These are phyloP conservation scores for Camponotus fellah DNA, from an alignment of 2,888 invertebrate species.

Conservation along the genomic window DNA sequence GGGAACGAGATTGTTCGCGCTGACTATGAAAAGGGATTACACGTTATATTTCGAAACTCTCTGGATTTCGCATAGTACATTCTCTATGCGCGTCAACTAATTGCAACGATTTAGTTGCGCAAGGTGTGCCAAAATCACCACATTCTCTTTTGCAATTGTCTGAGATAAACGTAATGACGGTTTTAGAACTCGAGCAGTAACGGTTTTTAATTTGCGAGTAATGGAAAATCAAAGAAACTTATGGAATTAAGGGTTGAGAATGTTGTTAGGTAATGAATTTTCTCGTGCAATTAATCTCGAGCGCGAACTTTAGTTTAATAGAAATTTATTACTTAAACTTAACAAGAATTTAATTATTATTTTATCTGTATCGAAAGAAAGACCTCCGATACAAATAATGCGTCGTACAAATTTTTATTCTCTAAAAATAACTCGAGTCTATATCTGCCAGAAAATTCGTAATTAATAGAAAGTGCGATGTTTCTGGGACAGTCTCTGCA, in stretches of 20 bases:
- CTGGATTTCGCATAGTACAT: conserved; percentile 68
- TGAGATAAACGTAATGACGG: not conserved
- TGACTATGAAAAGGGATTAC: conserved; percentile 64
- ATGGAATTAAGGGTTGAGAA: not conserved
- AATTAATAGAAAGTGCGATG: conserved; percentile 12
- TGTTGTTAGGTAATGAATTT: conserved; percentile 23
- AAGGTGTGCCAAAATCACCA: conserved; percentile 44
- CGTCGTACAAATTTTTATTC: conserved; percentile 27
- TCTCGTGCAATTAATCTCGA: conserved; percentile 14
- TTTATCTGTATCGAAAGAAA: not conserved
- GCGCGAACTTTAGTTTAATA: conserved; percentile 10
- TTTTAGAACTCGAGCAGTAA: not conserved
- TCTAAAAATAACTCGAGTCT: not conserved
- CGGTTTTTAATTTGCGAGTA: not conserved
- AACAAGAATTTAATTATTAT: conserved; percentile 32
- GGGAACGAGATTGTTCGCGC: conserved; percentile 53
- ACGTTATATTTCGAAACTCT: conserved; percentile 63
- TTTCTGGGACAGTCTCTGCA: conserved; percentile 5
- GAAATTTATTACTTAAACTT: conserved; percentile 32
- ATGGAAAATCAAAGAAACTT: conserved; percentile 11
- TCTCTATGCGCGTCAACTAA: conserved; percentile 64
- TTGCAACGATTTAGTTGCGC: conserved; percentile 67
- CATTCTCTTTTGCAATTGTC: conserved; percentile 1
- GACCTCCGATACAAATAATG: not conserved
- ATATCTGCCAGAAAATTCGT: conserved; percentile 38